Conservation (phyloP, 2,113 vertebrate genomes). For the Silurus glanis region DNA sequence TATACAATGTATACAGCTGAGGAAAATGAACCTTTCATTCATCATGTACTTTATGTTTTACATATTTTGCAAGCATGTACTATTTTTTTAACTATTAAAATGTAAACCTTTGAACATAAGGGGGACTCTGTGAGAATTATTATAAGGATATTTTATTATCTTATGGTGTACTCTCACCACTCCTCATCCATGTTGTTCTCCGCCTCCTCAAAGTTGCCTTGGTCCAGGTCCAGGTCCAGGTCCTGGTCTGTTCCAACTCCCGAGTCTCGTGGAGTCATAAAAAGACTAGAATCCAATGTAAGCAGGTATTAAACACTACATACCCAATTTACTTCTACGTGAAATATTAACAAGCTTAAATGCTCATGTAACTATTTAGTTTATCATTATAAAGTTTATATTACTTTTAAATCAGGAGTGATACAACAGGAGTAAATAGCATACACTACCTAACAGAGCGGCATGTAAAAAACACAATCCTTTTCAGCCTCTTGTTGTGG, state of each 20-base stretch:
- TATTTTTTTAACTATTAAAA: too few relatives aligned
- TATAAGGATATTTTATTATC: not conserved
- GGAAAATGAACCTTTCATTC: not conserved
- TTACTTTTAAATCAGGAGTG: not conserved
- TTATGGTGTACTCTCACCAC: slow-evolving; percentile 43
- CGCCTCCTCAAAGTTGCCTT: slow-evolving; percentile 56
- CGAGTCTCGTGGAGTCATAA: slow-evolving; percentile 56
- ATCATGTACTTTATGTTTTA: not conserved
- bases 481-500: slow-evolving; percentile 93
- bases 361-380: not conserved
- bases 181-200: slow-evolving; percentile 59
- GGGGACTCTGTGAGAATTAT: not conserved
- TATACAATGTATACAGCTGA: not conserved
- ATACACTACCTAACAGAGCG: slow-evolving; percentile 57
- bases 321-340: not conserved
- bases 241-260: slow-evolving; percentile 55
- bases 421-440: not conserved
- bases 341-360: not conserved
- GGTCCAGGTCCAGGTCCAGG: slow-evolving; percentile 58
- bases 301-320: not conserved
- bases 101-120: not conserved
- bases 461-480: slow-evolving; percentile 82
- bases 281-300: slow-evolving; percentile 48
- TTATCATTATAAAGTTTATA: too few relatives aligned
- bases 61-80: not conserved